Conservation (phyloP, 2,888 invertebrate species). For the Cheilosia urbana region DNA sequence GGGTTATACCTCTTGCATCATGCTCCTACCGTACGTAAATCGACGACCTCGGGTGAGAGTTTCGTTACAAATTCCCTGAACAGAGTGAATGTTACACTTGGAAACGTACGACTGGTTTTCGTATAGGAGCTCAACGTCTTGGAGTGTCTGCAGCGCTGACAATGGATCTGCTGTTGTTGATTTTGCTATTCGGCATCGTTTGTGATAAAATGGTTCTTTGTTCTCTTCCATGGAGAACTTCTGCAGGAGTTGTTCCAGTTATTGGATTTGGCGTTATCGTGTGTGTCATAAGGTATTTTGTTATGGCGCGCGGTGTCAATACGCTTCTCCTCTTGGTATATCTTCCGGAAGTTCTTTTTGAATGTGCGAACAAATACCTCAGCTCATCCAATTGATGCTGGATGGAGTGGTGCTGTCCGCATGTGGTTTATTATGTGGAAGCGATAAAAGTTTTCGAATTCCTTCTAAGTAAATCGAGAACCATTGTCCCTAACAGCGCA, state of each 20-base stretch:
- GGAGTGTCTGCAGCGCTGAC: background rate
- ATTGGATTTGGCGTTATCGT: slow-evolving; percentile 40
- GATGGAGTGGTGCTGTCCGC: slow-evolving; percentile 52
- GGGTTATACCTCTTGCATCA: no score
- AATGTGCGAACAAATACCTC: slow-evolving; percentile 55
- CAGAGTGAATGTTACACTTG: no score
- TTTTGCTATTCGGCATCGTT: slow-evolving; percentile 11
- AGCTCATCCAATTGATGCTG: slow-evolving; percentile 55
- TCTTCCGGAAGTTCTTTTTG: slow-evolving; percentile 22
- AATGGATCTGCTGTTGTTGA: background rate
- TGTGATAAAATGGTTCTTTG: slow-evolving; percentile 44
- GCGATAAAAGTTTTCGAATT: slow-evolving; percentile 53
- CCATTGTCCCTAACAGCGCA: slow-evolving; percentile 72
- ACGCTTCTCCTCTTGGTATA: slow-evolving; percentile 22
- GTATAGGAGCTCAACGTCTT: no score
- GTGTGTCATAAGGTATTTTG: slow-evolving; percentile 53
- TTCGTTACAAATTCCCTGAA: no score
- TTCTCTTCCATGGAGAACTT: slow-evolving; percentile 65
- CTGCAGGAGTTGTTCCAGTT: slow-evolving; percentile 47
- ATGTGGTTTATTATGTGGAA: slow-evolving; percentile 42
- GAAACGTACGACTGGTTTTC: no score
- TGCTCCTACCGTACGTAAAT: no score
- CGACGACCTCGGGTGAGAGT: no score
- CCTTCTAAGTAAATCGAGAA: slow-evolving; percentile 38
- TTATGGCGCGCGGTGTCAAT: slow-evolving; percentile 21